Evolutionary conservation across 2,113 vertebrate genomes (phyloP).

Genomic region (Xiphorhynchus elegans): DNA sequence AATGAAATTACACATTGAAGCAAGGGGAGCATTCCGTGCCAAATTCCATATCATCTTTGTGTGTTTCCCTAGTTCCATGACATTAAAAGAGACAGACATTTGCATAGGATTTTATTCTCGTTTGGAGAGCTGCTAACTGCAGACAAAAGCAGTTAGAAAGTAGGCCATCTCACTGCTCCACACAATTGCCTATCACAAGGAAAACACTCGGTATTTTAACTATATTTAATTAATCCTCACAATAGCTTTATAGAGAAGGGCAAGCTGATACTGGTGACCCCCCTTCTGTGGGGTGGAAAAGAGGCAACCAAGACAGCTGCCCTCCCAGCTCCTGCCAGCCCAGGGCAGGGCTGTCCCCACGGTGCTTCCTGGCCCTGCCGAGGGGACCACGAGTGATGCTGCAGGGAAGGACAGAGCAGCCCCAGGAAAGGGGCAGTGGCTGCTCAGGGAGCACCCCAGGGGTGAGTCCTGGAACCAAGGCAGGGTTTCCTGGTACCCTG

Average conservation of each 20-base stretch:
- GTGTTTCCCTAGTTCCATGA: neutral
- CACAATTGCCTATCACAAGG: neutral
- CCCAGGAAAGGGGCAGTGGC: neutral
- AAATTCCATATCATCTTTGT: neutral
- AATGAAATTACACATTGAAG: conserved; percentile 40
- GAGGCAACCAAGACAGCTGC: fast-evolving
- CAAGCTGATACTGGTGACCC: neutral
- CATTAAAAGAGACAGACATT: neutral
- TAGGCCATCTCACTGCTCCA: neutral
- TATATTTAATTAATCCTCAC: neutral
- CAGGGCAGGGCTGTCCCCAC: neutral
- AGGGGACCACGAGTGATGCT: fast-evolving
- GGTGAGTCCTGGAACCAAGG: neutral
- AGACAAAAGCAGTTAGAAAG: conserved; percentile 26
- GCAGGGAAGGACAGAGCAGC: neutral
- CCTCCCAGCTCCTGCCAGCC: neutral
- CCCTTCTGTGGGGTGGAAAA: neutral
- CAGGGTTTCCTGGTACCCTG: neutral
- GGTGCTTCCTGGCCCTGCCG: too few relatives aligned
- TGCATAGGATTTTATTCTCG: neutral
- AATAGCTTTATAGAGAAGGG: neutral
- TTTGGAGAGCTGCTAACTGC: conserved; percentile 3
- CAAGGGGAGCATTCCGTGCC: neutral
- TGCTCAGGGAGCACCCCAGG: neutral
- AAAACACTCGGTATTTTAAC: neutral